phyloP scores from a whole-genome alignment of 1,140 invertebrate species.

The Sinonovacula constricta region DNA sequence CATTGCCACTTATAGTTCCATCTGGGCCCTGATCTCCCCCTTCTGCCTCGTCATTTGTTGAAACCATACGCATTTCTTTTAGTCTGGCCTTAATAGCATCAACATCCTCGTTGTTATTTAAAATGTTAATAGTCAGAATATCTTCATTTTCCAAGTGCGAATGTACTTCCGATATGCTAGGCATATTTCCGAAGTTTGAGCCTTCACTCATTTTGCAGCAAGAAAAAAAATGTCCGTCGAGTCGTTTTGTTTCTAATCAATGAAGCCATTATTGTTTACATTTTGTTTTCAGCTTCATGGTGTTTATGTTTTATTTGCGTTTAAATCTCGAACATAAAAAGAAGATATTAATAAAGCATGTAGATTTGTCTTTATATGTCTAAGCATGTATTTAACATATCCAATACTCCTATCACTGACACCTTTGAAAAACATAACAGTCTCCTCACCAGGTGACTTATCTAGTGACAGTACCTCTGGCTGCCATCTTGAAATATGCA shows the following conservation, averaged over 20 bases:
- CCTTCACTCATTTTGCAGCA: slow-evolving; percentile 29
- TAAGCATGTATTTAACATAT: background rate
- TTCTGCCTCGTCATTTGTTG: background rate
- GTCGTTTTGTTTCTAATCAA: background rate
- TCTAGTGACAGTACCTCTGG: background rate
- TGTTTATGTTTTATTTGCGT: background rate
- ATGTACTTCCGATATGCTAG: background rate
- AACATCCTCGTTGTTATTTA: slow-evolving; percentile 45
- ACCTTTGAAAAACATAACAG: background rate
- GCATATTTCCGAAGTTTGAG: background rate
- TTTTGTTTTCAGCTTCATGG: background rate
- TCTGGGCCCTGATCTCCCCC: background rate
- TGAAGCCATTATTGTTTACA: slow-evolving; percentile 18
- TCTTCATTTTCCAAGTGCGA: slow-evolving; percentile 18
- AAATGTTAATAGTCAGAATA: slow-evolving; percentile 29
- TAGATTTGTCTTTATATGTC: background rate
- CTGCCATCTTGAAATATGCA: slow-evolving; percentile 42
- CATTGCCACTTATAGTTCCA: background rate
- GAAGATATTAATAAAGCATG: background rate
- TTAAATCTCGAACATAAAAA: background rate
- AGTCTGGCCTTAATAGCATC: slow-evolving; percentile 35
- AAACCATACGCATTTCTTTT: slow-evolving; percentile 8
- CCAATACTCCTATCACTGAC: too few relatives aligned
- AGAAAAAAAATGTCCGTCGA: background rate
- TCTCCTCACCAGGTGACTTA: background rate